A percentile compares a stretch with the other conserved stretches of the same genome.
Conservation (phyloP, 2,797 vertebrate species). For the Tadarida brasiliensis region DNA sequence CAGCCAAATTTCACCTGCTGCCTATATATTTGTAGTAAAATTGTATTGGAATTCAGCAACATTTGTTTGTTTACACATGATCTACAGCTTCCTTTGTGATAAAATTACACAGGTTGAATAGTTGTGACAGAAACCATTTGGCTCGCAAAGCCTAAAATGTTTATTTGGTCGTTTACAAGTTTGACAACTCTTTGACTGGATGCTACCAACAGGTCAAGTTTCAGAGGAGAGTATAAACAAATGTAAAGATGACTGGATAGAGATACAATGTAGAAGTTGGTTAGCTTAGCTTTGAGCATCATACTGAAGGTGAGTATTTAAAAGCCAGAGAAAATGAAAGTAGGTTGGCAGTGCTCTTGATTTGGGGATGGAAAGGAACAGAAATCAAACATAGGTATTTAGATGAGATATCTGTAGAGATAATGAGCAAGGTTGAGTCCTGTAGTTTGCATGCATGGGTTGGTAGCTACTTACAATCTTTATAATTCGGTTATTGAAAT, state of each 20-base stretch:
- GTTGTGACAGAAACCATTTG: background rate
- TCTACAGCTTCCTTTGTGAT: conserved; percentile 26
- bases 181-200: background rate
- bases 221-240: background rate
- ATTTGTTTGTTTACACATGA: background rate
- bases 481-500: background rate
- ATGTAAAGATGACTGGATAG: background rate
- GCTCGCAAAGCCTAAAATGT: background rate
- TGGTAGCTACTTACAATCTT: background rate
- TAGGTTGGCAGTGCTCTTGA: background rate
- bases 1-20: background rate
- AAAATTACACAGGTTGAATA: background rate
- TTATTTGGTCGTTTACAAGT: background rate
- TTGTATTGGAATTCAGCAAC: background rate
- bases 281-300: background rate
- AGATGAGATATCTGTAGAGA: background rate
- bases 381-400: background rate
- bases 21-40: background rate
- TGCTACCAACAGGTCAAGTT: background rate
- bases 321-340: conserved; percentile 16
- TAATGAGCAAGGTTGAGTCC: background rate
- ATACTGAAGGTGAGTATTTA: background rate
- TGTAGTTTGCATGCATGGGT: background rate
- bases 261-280: background rate
- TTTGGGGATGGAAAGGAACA: background rate